phyloP scores from a whole-genome alignment of 2,113 vertebrate genomes.

The Zeus faber region DNA sequence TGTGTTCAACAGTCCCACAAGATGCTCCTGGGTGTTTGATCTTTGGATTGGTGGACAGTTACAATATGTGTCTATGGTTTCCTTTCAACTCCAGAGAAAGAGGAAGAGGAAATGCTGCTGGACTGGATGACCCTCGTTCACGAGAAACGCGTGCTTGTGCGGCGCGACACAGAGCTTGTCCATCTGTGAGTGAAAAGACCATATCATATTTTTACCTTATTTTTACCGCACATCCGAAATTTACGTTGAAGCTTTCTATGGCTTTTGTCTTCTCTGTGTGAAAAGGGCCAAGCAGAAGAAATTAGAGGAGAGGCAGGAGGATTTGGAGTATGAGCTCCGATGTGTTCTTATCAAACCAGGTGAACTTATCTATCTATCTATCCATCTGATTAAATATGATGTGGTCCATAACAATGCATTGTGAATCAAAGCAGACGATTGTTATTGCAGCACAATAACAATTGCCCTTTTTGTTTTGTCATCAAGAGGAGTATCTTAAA shows the following conservation, averaged over 20 bases:
- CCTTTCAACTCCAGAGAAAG: conserved; percentile 69
- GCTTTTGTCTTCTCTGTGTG: conserved; percentile 13
- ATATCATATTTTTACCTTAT: background rate
- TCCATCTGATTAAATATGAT: background rate
- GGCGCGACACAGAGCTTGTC: conserved; percentile 84
- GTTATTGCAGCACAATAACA: too few species aligned
- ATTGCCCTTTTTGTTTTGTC: too few species aligned
- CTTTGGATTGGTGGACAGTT: too few species aligned
- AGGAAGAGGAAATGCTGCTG: conserved; percentile 82
- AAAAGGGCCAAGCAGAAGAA: conserved; percentile 86
- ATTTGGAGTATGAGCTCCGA: conserved; percentile 87
- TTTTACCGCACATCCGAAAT: background rate
- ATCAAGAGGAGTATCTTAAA: too few species aligned
- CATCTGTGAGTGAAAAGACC: conserved; percentile 80
- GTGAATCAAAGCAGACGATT: too few species aligned
- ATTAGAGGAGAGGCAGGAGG: conserved; percentile 88
- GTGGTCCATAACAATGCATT: too few species aligned
- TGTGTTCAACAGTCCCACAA: too few species aligned
- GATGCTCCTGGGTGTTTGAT: too few species aligned
- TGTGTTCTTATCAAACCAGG: conserved; percentile 93
- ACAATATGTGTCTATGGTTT: background rate
- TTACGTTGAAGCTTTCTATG: background rate
- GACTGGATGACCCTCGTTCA: conserved; percentile 91
- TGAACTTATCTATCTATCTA: conserved; percentile 37
- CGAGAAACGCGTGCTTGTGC: conserved; percentile 83